Percentiles rank a stretch among this genome's conserved stretches.
Conservation (phyloP, 2,888 invertebrate genomes). For the Limulus polyphemus region DNA sequence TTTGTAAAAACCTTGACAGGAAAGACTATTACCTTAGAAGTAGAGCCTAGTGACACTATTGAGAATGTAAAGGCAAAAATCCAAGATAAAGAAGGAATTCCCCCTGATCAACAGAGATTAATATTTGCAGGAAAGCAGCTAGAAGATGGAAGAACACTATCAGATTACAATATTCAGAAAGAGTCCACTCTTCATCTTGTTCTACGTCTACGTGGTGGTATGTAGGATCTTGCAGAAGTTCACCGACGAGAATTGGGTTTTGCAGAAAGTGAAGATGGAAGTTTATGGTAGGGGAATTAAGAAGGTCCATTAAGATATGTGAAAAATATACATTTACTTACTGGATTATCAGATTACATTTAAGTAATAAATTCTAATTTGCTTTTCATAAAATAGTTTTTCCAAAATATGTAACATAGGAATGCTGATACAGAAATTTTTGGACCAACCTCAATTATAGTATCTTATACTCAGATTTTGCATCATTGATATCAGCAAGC, state of each 20-base stretch:
- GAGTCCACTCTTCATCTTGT: slow-evolving; percentile 38
- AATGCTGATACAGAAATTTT: too few relatives aligned
- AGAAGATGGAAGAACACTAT: slow-evolving; percentile 49
- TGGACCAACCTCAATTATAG: too few relatives aligned
- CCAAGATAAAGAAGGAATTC: slow-evolving; percentile 82
- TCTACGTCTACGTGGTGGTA: slow-evolving; percentile 38
- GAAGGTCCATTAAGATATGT: too few relatives aligned
- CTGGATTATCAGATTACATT: too few relatives aligned
- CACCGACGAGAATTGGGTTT: slow-evolving; percentile 52
- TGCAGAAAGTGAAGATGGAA: too few relatives aligned
- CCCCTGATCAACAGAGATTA: slow-evolving; percentile 77
- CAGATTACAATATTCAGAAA: slow-evolving; percentile 51
- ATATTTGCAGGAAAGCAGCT: slow-evolving; percentile 50
- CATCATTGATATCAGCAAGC: too few relatives aligned
- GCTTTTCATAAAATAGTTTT: too few relatives aligned
- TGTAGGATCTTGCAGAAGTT: slow-evolving; percentile 97
- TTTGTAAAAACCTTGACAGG: slow-evolving; percentile 89
- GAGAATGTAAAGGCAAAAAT: slow-evolving; percentile 92
- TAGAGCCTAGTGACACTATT: slow-evolving; percentile 81
- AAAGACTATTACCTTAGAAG: slow-evolving; percentile 83
- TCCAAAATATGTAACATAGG: too few relatives aligned
- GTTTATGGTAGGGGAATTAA: too few relatives aligned
- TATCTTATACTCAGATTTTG: too few relatives aligned
- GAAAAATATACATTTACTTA: too few relatives aligned
- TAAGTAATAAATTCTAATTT: too few relatives aligned